phyloP scores from a whole-genome alignment of 1,140 invertebrate genomes.

The Nylanderia fulva region DNA sequence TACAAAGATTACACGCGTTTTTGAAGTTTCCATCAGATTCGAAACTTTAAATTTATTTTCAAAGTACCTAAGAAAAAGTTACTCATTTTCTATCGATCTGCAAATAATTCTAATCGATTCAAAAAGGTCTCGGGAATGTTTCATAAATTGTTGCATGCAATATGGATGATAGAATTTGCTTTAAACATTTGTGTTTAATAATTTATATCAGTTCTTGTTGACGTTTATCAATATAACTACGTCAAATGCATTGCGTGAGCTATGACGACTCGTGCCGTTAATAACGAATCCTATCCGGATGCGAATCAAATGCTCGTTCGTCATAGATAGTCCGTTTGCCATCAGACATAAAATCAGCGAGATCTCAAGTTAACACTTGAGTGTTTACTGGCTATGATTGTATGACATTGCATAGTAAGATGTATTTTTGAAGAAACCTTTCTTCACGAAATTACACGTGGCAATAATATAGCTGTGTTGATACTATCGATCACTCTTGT shows the following conservation, averaged over 20 bases:
- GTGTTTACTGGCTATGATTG: background rate
- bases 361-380: background rate
- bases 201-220: background rate
- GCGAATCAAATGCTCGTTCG: slow-evolving; percentile 19
- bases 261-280: background rate
- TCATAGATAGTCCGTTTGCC: background rate
- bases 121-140: background rate
- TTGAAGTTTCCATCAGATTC: background rate
- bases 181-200: background rate
- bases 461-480: background rate
- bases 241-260: slow-evolving; percentile 9
- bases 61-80: background rate
- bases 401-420: background rate
- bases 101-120: background rate
- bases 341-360: slow-evolving; percentile 19
- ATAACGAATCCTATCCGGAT: background rate
- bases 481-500: background rate
- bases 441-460: slow-evolving; percentile 2
- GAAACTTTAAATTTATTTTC: background rate
- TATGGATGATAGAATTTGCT: background rate
- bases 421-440: background rate
- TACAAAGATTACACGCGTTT: background rate
- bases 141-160: background rate
- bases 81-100: background rate
- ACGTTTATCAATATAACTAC: slow-evolving; percentile 10